These are phyloP conservation scores for Spilosoma lubricipeda DNA, from an alignment of 2,888 invertebrate species.

Conservation along the genomic window DNA sequence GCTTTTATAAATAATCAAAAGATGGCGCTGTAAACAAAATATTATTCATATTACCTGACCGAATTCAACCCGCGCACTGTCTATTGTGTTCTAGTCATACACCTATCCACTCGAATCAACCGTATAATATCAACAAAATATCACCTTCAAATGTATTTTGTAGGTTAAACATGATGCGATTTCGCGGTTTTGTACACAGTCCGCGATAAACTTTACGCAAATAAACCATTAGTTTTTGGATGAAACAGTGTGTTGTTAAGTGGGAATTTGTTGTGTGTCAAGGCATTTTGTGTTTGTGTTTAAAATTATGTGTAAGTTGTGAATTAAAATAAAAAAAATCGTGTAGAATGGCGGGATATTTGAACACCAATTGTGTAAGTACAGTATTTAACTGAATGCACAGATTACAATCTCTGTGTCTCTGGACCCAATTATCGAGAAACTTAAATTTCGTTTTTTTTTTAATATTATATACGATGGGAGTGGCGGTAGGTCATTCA, in stretches of 20 bases:
- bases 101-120: slow-evolving; percentile 50
- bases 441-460: slow-evolving; percentile 19
- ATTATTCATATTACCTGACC: slow-evolving; percentile 66
- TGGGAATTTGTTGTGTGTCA: slow-evolving; percentile 42
- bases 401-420: slow-evolving; percentile 4
- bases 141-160: slow-evolving; percentile 86
- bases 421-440: slow-evolving; percentile 13
- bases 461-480: slow-evolving; percentile 31
- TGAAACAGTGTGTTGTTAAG: slow-evolving; percentile 60
- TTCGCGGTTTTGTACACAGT: slow-evolving; percentile 81
- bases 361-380: slow-evolving; percentile 64
- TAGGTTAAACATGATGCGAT: slow-evolving; percentile 84
- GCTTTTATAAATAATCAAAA: slow-evolving; percentile 48
- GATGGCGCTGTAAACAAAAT: slow-evolving; percentile 73
- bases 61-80: slow-evolving; percentile 58
- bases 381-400: slow-evolving; percentile 16
- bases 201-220: slow-evolving; percentile 63
- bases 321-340: slow-evolving; percentile 43
- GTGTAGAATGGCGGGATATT: slow-evolving; percentile 70
- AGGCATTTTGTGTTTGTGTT: slow-evolving; percentile 50
- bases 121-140: slow-evolving; percentile 85
- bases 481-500: slow-evolving; percentile 79
- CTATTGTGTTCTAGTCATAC: slow-evolving; percentile 51
- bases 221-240: slow-evolving; percentile 55
- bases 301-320: slow-evolving; percentile 38